Base-by-base conservation (phyloP, 2,797 vertebrate genomes). In the Bucorvus abyssinicus region DNA sequence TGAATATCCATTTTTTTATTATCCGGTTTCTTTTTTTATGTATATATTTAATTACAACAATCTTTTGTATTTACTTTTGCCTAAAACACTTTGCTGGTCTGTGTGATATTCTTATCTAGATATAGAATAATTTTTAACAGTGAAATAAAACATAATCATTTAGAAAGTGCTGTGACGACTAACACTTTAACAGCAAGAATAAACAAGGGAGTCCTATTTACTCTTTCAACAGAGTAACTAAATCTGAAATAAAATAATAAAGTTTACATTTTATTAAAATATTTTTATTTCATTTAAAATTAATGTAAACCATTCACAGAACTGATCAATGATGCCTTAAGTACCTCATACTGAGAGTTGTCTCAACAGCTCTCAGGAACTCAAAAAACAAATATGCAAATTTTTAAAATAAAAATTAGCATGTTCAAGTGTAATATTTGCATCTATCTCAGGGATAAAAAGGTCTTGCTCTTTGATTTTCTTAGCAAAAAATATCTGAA, bases 21-120 rank as follows among this genome's bases (percentile, higher is more conserved):
- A 90, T 69, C 83, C 87, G 49, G 7, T 93, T 90, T 92, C 79
- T 40, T 40, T 40, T 40, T 40, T 40, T 90, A 40, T 73, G 80
- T 68, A 63, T 88, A 87, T 73, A 88, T 96, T 95, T 94, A 55
- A 89, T 32, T 89, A 65, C 59, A 96, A 89, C 42, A 92, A 84
- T 19, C 32, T 95, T 97, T 95, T 86, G 56, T 75, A 61, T 90
- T 90, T 89, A 95, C 30, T 94, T 94, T 67, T 61, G 52, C 34
- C 63, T 92, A 82, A 44, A 84, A 89, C 64, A 82, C 68, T 94
- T 91, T 78, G 86, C 71, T 94, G 84, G 82, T 64, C 56, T 93
- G 36, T 82, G 60, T 91, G 65, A 84, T 89, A 89, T 36, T 95
- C 76, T 95, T 94, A 87, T 50, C 59, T 89, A 76, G 27, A 93